Conservation (phyloP, 2,113 vertebrate genomes). For the Callocephalon fimbriatum region DNA sequence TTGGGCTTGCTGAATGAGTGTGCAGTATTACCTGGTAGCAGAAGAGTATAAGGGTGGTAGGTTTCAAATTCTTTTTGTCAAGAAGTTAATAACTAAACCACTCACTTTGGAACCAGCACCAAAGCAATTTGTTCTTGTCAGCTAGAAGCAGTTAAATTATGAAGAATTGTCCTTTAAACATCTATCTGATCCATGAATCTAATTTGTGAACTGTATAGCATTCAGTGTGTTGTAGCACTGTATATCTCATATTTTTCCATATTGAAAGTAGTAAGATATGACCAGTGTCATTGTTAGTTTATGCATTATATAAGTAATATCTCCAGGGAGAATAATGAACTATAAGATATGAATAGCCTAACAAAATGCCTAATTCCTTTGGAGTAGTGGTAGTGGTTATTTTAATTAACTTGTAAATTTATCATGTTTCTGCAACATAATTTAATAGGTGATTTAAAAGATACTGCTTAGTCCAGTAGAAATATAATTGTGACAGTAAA, state of each 20-base stretch:
- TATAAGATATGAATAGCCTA: neutral
- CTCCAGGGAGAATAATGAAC: neutral
- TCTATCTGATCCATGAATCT: conserved; percentile 19
- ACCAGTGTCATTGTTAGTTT: neutral
- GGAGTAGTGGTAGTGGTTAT: neutral
- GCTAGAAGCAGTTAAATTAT: conserved; percentile 51
- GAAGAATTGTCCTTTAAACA: conserved; percentile 53
- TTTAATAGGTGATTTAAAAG: neutral
- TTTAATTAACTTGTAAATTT: neutral
- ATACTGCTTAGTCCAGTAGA: neutral
- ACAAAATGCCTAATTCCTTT: neutral
- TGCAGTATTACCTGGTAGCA: neutral
- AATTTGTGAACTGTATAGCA: neutral
- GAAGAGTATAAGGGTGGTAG: neutral
- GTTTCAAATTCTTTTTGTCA: conserved; percentile 45
- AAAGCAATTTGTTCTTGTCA: conserved; percentile 71
- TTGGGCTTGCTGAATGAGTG: neutral
- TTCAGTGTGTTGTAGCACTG: neutral
- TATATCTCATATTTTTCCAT: neutral
- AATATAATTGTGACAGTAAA: neutral
- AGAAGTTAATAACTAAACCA: conserved; percentile 62
- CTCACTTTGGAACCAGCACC: conserved; percentile 29
- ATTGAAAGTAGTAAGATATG: neutral
- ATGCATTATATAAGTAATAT: neutral
- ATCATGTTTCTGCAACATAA: neutral